These are phyloP conservation scores for Zaprionus lineosus DNA, from an alignment of 2,888 invertebrate genomes.

Conservation along the genomic window DNA sequence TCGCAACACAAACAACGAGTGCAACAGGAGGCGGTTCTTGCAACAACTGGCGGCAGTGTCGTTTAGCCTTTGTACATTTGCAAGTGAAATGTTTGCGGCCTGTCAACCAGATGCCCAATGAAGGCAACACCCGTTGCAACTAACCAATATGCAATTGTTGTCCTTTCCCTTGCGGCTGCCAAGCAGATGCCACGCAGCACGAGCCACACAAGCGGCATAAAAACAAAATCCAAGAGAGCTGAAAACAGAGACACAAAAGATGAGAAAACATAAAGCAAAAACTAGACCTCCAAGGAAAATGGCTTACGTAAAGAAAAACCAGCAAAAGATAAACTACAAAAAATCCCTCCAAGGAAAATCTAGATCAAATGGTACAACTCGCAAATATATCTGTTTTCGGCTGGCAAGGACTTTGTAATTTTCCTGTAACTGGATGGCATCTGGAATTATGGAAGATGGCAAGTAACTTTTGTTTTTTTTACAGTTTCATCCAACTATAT, in stretches of 20 bases:
- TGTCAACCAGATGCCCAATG: slow-evolving; percentile 44
- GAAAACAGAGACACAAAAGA: slow-evolving; percentile 3
- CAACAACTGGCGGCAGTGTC: slow-evolving; percentile 45
- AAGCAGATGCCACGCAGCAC: slow-evolving; percentile 17
- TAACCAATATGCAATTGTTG: slow-evolving; percentile 64
- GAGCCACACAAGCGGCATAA: not conserved
- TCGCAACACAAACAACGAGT: slow-evolving; percentile 33
- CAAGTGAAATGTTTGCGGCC: slow-evolving; percentile 70
- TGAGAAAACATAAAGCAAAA: not conserved
- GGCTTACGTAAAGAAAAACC: too few species aligned
- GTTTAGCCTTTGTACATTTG: slow-evolving; percentile 63
- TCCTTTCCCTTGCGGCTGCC: slow-evolving; percentile 6
- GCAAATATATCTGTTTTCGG: too few species aligned
- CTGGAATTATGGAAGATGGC: too few species aligned
- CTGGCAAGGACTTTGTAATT: too few species aligned
- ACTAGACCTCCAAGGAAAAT: too few species aligned
- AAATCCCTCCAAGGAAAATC: too few species aligned
- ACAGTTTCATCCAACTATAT: too few species aligned
- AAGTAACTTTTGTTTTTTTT: too few species aligned
- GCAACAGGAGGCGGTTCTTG: slow-evolving; percentile 36
- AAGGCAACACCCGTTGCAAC: slow-evolving; percentile 28
- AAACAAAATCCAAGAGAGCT: not conserved
- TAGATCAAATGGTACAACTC: too few species aligned
- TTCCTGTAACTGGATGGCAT: too few species aligned
- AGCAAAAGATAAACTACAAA: too few species aligned